phyloP scores from a whole-genome alignment of 1,140 invertebrate species.

The Pachypsylla venusta region DNA sequence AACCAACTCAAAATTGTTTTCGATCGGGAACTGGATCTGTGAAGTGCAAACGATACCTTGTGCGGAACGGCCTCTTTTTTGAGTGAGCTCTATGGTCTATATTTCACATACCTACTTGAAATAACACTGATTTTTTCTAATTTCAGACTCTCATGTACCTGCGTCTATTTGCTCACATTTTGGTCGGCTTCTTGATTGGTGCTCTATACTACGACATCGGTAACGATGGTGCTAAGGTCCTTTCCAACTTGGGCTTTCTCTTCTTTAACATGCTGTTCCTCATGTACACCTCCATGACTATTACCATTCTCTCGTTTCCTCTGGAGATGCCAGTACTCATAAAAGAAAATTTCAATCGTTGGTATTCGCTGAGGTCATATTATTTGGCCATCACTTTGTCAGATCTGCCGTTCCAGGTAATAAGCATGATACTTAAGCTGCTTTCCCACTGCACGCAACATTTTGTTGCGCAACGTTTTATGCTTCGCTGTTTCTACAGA shows the following conservation, averaged over 20 bases:
- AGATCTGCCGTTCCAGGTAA: constrained; percentile 90
- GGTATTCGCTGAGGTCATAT: constrained; percentile 91
- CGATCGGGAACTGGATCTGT: no score
- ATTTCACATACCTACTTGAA: no score
- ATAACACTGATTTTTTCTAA: no score
- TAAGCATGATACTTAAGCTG: no score
- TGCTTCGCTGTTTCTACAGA: no score
- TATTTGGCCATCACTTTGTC: constrained; percentile 91
- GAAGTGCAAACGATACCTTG: no score
- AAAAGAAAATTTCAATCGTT: constrained; percentile 92
- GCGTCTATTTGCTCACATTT: constrained; percentile 77
- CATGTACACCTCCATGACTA: constrained; percentile 97
- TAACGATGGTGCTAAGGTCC: constrained; percentile 65
- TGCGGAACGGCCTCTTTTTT: no score
- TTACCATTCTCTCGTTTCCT: constrained; percentile 92
- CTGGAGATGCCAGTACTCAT: constrained; percentile 87
- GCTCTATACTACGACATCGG: constrained; percentile 45
- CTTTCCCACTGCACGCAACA: no score
- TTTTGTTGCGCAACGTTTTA: no score
- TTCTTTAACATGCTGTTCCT: constrained; percentile 98
- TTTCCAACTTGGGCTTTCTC: constrained; percentile 89
- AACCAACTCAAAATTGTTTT: no score
- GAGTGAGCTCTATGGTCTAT: no score
- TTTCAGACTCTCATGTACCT: constrained; percentile 86
- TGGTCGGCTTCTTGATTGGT: constrained; percentile 80